Percentiles rank a stretch among this genome's conserved stretches.
Conservation (phyloP, 1,140 invertebrate species). For the Bombus balteatus region DNA sequence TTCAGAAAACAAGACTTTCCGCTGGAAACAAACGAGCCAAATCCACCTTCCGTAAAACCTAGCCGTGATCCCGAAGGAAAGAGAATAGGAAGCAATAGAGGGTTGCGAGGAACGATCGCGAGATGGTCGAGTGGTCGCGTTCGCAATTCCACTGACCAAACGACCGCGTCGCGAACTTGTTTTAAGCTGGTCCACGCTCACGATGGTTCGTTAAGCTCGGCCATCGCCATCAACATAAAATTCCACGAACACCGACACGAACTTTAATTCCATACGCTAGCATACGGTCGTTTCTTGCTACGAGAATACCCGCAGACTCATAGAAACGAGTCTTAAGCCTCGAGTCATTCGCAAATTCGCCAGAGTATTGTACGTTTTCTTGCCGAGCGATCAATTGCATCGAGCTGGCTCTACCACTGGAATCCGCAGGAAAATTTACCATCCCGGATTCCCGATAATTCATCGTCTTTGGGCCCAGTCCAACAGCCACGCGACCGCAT, state of each 20-base stretch:
- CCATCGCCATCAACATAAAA: slow-evolving; percentile 19
- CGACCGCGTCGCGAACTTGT: neutral
- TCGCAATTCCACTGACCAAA: slow-evolving; percentile 8
- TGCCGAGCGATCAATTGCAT: slow-evolving; percentile 38
- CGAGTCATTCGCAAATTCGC: slow-evolving; percentile 6
- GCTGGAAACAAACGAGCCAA: neutral
- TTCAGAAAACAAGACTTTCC: neutral
- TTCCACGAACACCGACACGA: neutral
- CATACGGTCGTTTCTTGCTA: neutral
- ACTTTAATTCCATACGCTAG: neutral
- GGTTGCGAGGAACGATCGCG: neutral
- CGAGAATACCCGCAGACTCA: too few relatives aligned
- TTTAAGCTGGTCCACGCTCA: neutral
- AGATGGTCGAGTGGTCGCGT: neutral
- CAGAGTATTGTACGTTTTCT: slow-evolving; percentile 22
- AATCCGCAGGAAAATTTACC: slow-evolving; percentile 47
- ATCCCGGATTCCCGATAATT: slow-evolving; percentile 58
- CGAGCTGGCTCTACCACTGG: slow-evolving; percentile 13
- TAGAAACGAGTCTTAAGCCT: neutral
- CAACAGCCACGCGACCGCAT: slow-evolving; percentile 55
- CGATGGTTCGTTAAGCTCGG: slow-evolving; percentile 9
- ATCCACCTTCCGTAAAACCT: neutral
- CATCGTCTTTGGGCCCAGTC: slow-evolving; percentile 41
- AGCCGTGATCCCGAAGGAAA: neutral
- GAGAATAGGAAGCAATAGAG: neutral